Conservation (phyloP, 64 coral and sea anemone genomes). For the Pocillopora damicornis region DNA sequence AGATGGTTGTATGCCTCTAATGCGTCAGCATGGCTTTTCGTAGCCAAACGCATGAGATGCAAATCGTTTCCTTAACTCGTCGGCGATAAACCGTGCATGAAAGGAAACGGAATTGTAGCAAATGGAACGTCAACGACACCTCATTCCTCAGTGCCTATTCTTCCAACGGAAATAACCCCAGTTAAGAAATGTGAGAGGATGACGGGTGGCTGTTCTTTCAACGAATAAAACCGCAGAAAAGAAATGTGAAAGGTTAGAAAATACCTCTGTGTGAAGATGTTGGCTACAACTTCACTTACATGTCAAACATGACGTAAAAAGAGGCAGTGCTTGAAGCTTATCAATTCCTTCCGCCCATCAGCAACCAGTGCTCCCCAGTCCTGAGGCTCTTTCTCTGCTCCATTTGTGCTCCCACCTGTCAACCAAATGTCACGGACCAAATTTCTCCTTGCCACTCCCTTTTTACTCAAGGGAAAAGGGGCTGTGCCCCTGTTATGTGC, state of each 20-base stretch:
- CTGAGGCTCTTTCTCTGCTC: constrained; percentile 54
- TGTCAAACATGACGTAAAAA: constrained; percentile 56
- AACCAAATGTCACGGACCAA: not conserved
- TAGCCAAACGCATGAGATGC: constrained; percentile 38
- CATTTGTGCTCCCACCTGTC: constrained; percentile 45
- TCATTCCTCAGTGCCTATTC: too few relatives aligned
- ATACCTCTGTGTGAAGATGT: constrained; percentile 41
- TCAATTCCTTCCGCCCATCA: constrained; percentile 34
- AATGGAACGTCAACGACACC: too few relatives aligned
- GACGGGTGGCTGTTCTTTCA: too few relatives aligned
- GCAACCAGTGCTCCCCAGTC: constrained; percentile 46
- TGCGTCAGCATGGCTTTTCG: not conserved
- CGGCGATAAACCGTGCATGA: not conserved
- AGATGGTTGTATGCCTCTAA: constrained; percentile 14
- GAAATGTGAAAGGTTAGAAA: constrained; percentile 29
- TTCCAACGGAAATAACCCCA: too few relatives aligned
- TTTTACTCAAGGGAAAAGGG: constrained; percentile 44
- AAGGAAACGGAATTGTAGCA: too few relatives aligned
- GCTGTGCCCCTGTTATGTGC: constrained; percentile 25
- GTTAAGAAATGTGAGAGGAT: too few relatives aligned
- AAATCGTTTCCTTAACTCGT: constrained; percentile 6
- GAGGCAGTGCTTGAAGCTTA: constrained; percentile 4
- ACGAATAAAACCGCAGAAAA: too few relatives aligned
- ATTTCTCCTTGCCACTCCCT: constrained; percentile 45
- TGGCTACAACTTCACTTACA: constrained; percentile 48